Conservation (phyloP, 2,888 invertebrate genomes). For the Dicycla oo region DNA sequence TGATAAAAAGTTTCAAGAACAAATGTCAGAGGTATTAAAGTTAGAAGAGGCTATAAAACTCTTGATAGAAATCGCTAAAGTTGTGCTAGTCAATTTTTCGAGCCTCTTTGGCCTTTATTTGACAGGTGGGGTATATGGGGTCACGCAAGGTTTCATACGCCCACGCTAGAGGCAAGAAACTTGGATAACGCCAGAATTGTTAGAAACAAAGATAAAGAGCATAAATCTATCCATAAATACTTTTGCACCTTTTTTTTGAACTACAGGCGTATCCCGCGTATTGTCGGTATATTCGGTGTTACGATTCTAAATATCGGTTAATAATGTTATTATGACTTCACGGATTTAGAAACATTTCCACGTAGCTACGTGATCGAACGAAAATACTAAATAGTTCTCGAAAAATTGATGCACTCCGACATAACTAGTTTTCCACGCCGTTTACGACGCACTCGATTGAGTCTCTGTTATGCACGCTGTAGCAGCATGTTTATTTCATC, state of each 20-base stretch:
- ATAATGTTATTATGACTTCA: not conserved
- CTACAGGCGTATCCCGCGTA: not conserved
- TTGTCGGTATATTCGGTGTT: not conserved
- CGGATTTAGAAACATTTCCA: not conserved
- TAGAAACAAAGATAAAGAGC: slow-evolving; percentile 32
- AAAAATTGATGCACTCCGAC: slow-evolving; percentile 3
- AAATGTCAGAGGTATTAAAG: slow-evolving; percentile 33
- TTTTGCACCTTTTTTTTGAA: slow-evolving; percentile 11
- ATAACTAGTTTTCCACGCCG: not conserved
- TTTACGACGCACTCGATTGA: not conserved
- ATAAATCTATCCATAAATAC: slow-evolving; percentile 1
- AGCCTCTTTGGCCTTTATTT: slow-evolving; percentile 19
- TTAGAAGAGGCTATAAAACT: slow-evolving; percentile 46
- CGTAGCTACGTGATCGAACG: not conserved
- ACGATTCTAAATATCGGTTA: not conserved
- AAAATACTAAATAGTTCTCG: not conserved
- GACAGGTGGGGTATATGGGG: slow-evolving; percentile 32
- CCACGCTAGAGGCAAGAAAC: slow-evolving; percentile 27
- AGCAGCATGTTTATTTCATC: not conserved
- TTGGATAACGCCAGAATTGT: slow-evolving; percentile 35
- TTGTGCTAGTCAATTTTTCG: slow-evolving; percentile 47
- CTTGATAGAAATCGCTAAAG: slow-evolving; percentile 39
- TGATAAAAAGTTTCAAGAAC: slow-evolving; percentile 55
- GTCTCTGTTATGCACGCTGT: not conserved
- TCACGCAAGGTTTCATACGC: slow-evolving; percentile 41